These are phyloP conservation scores for Rhodinocichla rosea DNA, from an alignment of 2,113 vertebrate species.

Conservation along the genomic window DNA sequence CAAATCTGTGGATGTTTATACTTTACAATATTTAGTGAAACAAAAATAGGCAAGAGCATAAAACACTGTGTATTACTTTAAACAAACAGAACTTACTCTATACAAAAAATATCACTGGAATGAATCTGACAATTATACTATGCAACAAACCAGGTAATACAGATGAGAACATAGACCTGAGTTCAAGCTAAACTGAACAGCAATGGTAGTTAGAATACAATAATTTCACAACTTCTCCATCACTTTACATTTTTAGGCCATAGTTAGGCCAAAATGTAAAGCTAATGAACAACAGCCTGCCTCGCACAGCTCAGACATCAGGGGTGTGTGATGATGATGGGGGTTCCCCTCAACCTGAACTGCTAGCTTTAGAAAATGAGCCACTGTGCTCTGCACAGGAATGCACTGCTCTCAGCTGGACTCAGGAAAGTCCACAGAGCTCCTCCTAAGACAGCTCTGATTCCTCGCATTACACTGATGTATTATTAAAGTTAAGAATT, in stretches of 20 bases:
- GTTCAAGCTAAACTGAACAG: neutral
- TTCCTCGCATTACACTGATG: neutral
- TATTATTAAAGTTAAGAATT: neutral
- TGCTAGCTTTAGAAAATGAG: neutral
- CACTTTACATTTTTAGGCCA: neutral
- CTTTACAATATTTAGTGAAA: neutral
- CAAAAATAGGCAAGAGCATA: neutral
- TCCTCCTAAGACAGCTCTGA: neutral
- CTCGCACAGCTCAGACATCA: neutral
- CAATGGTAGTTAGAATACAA: neutral
- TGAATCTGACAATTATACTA: neutral
- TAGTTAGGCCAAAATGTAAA: neutral
- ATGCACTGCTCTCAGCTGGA: neutral
- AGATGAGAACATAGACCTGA: neutral
- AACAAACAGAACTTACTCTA: neutral
- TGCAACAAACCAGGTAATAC: neutral
- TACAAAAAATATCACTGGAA: neutral
- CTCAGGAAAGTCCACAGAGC: neutral
- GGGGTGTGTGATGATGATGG: accelerated
- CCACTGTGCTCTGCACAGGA: neutral
- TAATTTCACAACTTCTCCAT: neutral
- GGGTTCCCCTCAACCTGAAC: neutral
- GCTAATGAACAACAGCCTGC: neutral
- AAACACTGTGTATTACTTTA: neutral
- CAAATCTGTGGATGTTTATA: neutral